These are phyloP conservation scores for Aphodius sticticus DNA, from an alignment of 2,888 invertebrate species.

Conservation along the genomic window DNA sequence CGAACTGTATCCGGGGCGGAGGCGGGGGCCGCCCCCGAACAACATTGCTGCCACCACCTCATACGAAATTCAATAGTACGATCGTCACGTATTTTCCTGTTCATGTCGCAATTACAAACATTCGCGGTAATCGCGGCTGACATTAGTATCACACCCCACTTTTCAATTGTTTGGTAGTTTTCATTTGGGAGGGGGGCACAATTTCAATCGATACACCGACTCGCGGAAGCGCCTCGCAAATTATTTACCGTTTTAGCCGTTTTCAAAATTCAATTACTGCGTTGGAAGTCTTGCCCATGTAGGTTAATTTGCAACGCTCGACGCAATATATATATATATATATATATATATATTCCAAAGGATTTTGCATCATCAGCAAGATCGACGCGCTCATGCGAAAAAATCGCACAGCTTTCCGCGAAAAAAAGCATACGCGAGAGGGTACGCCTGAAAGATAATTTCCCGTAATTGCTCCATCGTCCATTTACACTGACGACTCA, in stretches of 20 bases:
- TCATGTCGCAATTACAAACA: constrained; percentile 12
- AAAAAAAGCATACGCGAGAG: neutral
- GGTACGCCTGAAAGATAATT: neutral
- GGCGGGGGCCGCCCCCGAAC: neutral
- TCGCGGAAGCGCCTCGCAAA: neutral
- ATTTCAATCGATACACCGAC: neutral
- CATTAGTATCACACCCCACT: constrained; percentile 17
- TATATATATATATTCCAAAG: neutral
- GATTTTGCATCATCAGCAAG: neutral
- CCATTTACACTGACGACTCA: neutral
- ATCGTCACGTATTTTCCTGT: constrained; percentile 21
- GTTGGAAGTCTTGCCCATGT: neutral
- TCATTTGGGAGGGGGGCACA: constrained; percentile 10
- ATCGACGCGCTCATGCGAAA: neutral
- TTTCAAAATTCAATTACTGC: constrained; percentile 20
- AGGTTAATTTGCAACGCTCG: neutral
- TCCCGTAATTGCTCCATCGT: neutral
- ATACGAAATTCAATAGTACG: constrained; percentile 13
- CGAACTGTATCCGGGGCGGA: neutral
- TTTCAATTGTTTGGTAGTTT: constrained; percentile 25
- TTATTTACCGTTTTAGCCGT: constrained; percentile 20
- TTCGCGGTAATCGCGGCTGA: neutral
- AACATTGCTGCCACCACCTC: neutral
- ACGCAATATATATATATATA: neutral
- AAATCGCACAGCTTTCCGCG: neutral